Base-by-base conservation (phyloP, 2,113 vertebrate genomes). In the Dascyllus trimaculatus region DNA sequence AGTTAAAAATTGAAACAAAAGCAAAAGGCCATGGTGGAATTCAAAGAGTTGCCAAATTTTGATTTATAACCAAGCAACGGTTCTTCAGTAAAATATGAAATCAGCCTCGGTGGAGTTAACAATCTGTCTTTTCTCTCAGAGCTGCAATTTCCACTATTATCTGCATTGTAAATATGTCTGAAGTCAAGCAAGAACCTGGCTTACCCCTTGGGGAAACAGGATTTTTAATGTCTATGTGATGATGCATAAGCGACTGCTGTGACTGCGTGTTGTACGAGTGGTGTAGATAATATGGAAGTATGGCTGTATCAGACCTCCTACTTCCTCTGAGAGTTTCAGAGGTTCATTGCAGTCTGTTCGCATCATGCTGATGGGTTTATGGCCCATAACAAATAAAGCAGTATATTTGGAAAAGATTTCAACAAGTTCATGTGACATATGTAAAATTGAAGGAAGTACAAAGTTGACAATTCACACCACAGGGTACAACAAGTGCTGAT, bases 381-480 rank as follows among this genome's bases (percentile, higher is more conserved):
- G 54, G 64, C 48, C 24, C 58, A 45, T 71, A 68, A 88, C 79
- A 92, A 90, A 87, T 80, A 89, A 49, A 57, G 49, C 51, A 54
- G 75, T 88, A 64, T 77, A 85, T 81, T 71, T 73, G 11, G 29
- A 32, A 61, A 52, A 24, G 62, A 75, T 11, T 75, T n/a, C 35
- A 46, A 19, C 58, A 54, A 75, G 69, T 78, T 66, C 57, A 86
- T 82, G 80, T 60, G 66, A 80, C 21, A 4, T 49, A 66, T 64
- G 51, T 68, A 83, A 88, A 93, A 88, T 85, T 56, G 76, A 71
- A 77, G 89, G 87, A 91, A 92, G 82, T 82, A 54, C 49, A 75
- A 48, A 65, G 68, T 63, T 71, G 71, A 85, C 75, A 70, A 11
- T 78, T 87, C 58, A 74, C 71, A 56, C 57, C 53, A n/a, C 0